Evolutionary conservation across 1,140 invertebrate genomes (phyloP), one percentile per base, ranked within the genome.

Genomic region (Drosophila lacteicornis): DNA sequence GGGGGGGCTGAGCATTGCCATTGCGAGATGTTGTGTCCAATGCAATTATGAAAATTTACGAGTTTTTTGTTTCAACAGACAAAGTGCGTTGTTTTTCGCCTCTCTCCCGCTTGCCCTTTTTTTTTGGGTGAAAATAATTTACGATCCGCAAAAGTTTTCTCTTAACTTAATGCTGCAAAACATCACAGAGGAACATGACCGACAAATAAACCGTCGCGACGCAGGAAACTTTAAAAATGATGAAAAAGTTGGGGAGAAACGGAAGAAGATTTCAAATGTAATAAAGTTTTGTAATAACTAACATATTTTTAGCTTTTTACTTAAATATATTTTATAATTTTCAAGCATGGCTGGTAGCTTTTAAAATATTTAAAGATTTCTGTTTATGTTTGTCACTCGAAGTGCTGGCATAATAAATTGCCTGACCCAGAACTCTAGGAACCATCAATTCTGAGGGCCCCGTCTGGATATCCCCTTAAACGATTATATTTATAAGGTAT

Each of bases 1-100:
- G n/a, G n/a, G 9, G 12, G 22, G 53, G 15, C 15, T 43, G 17
- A 61, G 40, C 53, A 56, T n/a, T 25, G 53, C 67, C 67, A 56
- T 68, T 70, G 67, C 75, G 53, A 67, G 62, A 68, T 70, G 67
- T 73, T 73, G 69, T 73, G 69, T 71, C 75, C 55, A 83, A 87
- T 83, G 80, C 80, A 87, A 87, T 88, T 87, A 88, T 87, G 84
- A 88, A 83, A 88, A 88, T 88, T 88, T 83, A 88, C 84, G 80
- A 88, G 84, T 78, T 83, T 87, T 87, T 38, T 69, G 67, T 57
- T 61, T 71, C 69, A 73, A 71, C 69, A 71, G 67, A 71, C 69
- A 73, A 73, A 73, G 67, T 71, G 69, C 69, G 46, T 51, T 82
- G 57, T 36, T 77, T 47, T 45, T 53, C 40, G 11, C 5, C 38